Percentiles rank a stretch among this genome's conserved stretches.
These are phyloP conservation scores for Nomada fucata DNA, from an alignment of 2,888 invertebrate genomes.

Conservation along the genomic window DNA sequence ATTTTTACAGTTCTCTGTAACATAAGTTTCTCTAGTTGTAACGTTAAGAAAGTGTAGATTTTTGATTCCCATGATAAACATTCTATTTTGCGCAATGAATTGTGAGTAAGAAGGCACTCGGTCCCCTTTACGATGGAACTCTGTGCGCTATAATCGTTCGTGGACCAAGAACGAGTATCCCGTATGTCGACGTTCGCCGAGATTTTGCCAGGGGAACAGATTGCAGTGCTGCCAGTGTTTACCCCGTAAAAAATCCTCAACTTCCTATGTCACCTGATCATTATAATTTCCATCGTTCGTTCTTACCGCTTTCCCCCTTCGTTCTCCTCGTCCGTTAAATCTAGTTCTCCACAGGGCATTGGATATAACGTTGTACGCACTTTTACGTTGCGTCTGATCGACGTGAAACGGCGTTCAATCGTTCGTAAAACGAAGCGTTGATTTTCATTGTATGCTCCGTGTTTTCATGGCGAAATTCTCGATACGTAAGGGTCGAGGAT, in stretches of 20 bases:
- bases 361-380: slow-evolving; percentile 23
- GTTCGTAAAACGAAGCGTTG: background rate
- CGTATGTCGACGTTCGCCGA: slow-evolving; percentile 80
- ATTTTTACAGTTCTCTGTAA: slow-evolving; percentile 73
- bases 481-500: slow-evolving; percentile 84
- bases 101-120: slow-evolving; percentile 81
- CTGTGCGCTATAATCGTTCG: slow-evolving; percentile 79
- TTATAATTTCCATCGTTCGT: background rate
- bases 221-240: slow-evolving; percentile 48
- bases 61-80: slow-evolving; percentile 69
- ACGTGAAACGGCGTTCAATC: slow-evolving; percentile 8
- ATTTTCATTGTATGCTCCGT: background rate
- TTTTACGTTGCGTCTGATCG: background rate
- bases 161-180: slow-evolving; percentile 75
- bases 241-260: slow-evolving; percentile 11
- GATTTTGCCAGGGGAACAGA: slow-evolving; percentile 82
- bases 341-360: slow-evolving; percentile 50
- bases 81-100: slow-evolving; percentile 73
- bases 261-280: background rate
- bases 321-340: background rate
- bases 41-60: slow-evolving; percentile 76
- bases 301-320: background rate
- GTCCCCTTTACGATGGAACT: slow-evolving; percentile 84
- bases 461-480: slow-evolving; percentile 82
- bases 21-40: slow-evolving; percentile 76